Evolutionary conservation across 2,113 vertebrate genomes (phyloP).

Genomic region (Tetrax tetrax): DNA sequence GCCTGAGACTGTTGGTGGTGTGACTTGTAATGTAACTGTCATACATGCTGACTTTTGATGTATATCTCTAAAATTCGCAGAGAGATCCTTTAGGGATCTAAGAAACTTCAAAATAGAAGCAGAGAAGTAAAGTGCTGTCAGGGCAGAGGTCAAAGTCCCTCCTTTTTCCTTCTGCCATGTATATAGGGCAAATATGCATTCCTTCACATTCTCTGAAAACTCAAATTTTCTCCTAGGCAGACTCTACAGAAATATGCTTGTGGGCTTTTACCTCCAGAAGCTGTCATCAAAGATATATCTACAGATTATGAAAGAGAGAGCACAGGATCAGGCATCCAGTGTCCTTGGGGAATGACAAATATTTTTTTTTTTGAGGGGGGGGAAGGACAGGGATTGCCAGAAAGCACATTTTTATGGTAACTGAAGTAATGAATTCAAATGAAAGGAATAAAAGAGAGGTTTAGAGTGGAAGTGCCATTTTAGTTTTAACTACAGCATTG

Average conservation of each 20-base stretch:
- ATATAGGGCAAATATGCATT: neutral
- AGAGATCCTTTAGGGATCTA: neutral
- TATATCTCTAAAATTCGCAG: neutral
- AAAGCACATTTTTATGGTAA: conserved; percentile 27
- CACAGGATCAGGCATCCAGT: neutral
- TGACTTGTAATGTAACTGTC: neutral
- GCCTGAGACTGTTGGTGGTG: neutral
- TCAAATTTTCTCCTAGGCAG: neutral
- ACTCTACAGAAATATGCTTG: neutral
- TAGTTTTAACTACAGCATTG: conserved; percentile 13
- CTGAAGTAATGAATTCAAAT: conserved; percentile 46
- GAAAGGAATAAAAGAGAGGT: conserved; percentile 43
- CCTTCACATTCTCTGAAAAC: neutral
- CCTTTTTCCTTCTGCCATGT: neutral
- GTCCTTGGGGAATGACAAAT: conserved; percentile 47
- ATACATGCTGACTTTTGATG: neutral
- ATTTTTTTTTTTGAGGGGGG: conserved; percentile 4
- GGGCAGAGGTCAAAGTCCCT: neutral
- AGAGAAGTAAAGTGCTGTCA: neutral
- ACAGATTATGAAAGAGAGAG: neutral
- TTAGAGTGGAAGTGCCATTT: conserved; percentile 22
- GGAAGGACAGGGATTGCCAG: neutral
- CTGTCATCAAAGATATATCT: conserved; percentile 37
- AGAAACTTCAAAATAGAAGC: neutral
- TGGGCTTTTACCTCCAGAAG: conserved; percentile 6